These are phyloP conservation scores for Callionymus lyra DNA, from an alignment of 2,113 vertebrate species.

Conservation along the genomic window DNA sequence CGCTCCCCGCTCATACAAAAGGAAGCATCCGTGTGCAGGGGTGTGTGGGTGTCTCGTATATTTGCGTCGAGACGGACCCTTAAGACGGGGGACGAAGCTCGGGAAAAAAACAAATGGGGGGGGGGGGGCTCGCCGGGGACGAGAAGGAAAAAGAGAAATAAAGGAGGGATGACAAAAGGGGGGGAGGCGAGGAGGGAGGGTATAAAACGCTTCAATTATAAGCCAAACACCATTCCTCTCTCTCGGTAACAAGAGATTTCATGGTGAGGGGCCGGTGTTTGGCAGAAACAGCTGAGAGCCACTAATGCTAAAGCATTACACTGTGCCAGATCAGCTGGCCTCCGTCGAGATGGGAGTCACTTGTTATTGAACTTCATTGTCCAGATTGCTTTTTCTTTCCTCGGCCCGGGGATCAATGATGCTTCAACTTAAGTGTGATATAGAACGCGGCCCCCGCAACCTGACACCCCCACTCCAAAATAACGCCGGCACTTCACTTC, in stretches of 20 bases:
- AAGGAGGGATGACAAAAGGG: slow-evolving; percentile 47
- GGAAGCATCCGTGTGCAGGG: slow-evolving; percentile 31
- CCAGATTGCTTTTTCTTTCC: slow-evolving; percentile 81
- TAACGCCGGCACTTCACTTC: slow-evolving; percentile 60
- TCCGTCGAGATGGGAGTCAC: slow-evolving; percentile 78
- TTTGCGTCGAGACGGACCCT: slow-evolving; percentile 13
- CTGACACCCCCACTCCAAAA: slow-evolving; percentile 68
- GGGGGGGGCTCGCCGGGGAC: no score
- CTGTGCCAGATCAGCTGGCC: slow-evolving; percentile 75
- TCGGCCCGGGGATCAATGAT: slow-evolving; percentile 97
- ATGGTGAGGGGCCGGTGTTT: slow-evolving; percentile 86
- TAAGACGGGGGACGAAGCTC: slow-evolving; percentile 5
- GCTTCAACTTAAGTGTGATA: slow-evolving; percentile 87
- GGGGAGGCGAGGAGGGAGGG: slow-evolving; percentile 53
- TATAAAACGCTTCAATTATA: slow-evolving; percentile 99
- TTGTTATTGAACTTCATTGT: slow-evolving; percentile 99
- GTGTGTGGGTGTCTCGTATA: slow-evolving; percentile 13
- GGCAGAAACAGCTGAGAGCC: slow-evolving; percentile 93
- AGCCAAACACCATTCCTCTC: slow-evolving; percentile 98
- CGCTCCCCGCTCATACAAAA: slow-evolving; percentile 80
- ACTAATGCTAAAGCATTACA: slow-evolving; percentile 87
- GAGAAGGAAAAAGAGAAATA: slow-evolving; percentile 16
- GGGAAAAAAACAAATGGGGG: slow-evolving; percentile 45
- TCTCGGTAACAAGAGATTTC: slow-evolving; percentile 99
- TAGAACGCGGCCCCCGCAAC: slow-evolving; percentile 75